Conservation (phyloP, 1,140 invertebrate species). For the Pogonus chalceus region DNA sequence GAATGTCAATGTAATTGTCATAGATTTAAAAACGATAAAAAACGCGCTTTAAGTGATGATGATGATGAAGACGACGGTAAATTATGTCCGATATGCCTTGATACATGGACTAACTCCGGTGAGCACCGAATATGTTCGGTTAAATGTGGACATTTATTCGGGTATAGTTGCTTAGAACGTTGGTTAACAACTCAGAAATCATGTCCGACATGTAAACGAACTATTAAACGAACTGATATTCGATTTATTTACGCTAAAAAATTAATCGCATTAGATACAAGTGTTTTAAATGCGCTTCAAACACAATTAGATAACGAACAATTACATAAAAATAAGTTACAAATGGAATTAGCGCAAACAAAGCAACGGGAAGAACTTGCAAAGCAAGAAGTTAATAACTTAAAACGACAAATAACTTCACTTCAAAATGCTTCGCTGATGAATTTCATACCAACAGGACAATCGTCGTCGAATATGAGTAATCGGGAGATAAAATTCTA, state of each 20-base stretch:
- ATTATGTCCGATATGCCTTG: conserved; percentile 76
- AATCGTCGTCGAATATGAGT: conserved; percentile 15
- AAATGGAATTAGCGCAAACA: conserved; percentile 30
- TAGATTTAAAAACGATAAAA: conserved; percentile 8
- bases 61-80: conserved; percentile 49
- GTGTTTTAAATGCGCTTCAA: conserved; percentile 37
- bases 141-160: conserved; percentile 84
- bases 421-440: too few species aligned
- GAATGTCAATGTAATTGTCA: conserved; percentile 1
- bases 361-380: conserved; percentile 24
- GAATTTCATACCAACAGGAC: conserved; percentile 19
- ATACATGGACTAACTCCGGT: conserved; percentile 70
- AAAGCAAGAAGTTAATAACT: conserved; percentile 22
- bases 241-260: conserved; percentile 46
- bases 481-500: conserved; percentile 39
- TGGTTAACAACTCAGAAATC: conserved; percentile 53
- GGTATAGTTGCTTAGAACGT: conserved; percentile 65
- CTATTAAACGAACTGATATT: conserved; percentile 62
- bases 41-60: conserved; percentile 14
- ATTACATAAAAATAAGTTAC: conserved; percentile 33
- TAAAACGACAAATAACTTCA: conserved; percentile 32
- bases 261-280: conserved; percentile 34
- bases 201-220: conserved; percentile 80
- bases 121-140: conserved; percentile 68
- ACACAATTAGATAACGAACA: conserved; percentile 35